Percentiles rank a stretch among this genome's conserved stretches.
Evolutionary conservation across 2,113 vertebrate species (phyloP).

Genomic region (Thryonomys swinderianus): DNA sequence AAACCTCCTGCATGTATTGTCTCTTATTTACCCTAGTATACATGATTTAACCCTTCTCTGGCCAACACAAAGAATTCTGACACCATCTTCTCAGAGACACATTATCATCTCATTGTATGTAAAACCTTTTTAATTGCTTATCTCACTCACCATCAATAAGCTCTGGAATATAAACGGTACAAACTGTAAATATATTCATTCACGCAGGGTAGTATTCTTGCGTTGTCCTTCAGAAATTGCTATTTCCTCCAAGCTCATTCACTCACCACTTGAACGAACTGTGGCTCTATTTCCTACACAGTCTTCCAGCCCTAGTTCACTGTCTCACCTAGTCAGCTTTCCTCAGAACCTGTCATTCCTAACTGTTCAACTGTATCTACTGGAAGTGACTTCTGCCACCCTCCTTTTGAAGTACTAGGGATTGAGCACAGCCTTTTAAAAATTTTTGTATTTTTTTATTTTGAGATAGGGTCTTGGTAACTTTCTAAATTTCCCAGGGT

Average conservation of each 20-base stretch:
- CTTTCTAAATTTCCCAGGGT: neutral
- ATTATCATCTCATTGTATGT: neutral
- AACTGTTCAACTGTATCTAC: neutral
- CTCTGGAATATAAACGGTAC: neutral
- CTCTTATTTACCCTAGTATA: neutral
- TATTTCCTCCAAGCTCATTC: neutral
- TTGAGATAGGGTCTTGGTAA: neutral
- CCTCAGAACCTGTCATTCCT: neutral
- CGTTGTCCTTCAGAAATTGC: neutral
- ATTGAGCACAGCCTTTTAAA: neutral
- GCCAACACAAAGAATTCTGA: slow-evolving; percentile 25
- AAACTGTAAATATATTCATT: neutral
- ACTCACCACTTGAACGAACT: neutral
- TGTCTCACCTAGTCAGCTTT: neutral
- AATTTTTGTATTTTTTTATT: too few relatives aligned
- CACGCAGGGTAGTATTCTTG: neutral
- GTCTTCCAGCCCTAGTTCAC: neutral
- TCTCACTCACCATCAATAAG: neutral
- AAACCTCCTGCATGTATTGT: neutral
- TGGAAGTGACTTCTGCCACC: neutral
- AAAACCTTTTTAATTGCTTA: neutral
- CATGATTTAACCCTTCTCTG: neutral
- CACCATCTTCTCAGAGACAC: neutral
- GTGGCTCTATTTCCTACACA: neutral
- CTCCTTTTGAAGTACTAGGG: neutral